Base-by-base conservation (phyloP, 1,140 invertebrate species). In the Drosophila trapezifrons region DNA sequence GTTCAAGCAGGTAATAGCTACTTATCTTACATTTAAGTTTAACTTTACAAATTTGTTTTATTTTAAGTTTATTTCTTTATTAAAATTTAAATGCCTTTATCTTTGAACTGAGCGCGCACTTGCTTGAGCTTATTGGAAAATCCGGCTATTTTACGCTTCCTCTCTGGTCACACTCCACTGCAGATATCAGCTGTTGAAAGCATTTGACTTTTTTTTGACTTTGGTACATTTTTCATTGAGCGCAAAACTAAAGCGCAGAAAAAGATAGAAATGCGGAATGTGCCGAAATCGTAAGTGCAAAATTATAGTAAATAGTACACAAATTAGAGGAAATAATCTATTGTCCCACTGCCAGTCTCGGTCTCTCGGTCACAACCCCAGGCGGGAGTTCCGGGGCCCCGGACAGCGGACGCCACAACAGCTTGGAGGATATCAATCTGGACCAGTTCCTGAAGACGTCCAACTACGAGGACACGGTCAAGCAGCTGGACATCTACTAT, bases 401-500 rank as follows among this genome's bases (percentile, higher is more conserved):
- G 17, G 65, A 72, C 55, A 64, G 84, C 66, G 83, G 80, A 18
- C 65, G 94, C 22, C 94, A 95, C 89, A 94, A 93, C 27, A 96
- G 95, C 82, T 93, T 95, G 78, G 95, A 96, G 80, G 95, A 95
- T 65, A 94, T 95, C 49, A 94, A 94, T 92, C 92, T 94, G n/a
- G 95, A 96, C 76, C 95, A 96, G 92, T 96, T 95, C 89, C 92
- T 96, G 32, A 97, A 96, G 93, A 95, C 96, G 38, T 95, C 95
- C 9, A 97, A 97, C 92, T 98, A 98, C 93, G 97, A 98, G 92
- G 96, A 98, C 72, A 97, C 96, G 38, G 96, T 98, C 4, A 93
- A 95, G 77, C 96, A 98, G 92, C 92, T 98, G 52, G 97, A 98
- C 93, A 95, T 97, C 86, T 98, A 97, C 92, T 98, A 98, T 95